These are phyloP conservation scores for Ditula angustiorana DNA, from an alignment of 2,888 invertebrate species.

Conservation along the genomic window DNA sequence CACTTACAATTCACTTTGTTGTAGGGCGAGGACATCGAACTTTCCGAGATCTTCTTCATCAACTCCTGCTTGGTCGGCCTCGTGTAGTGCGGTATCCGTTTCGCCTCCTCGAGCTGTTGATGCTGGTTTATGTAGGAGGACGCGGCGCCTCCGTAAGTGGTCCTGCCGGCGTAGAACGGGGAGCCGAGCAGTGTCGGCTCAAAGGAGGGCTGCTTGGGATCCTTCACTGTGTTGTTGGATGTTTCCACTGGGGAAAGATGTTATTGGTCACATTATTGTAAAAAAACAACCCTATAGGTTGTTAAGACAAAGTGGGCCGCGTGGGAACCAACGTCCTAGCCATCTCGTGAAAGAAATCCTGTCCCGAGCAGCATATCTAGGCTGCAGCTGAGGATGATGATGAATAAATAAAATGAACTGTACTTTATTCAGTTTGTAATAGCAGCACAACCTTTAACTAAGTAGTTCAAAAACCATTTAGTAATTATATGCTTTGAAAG, in stretches of 20 bases:
- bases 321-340: too few relatives aligned
- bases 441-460: too few relatives aligned
- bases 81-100: conserved; percentile 87
- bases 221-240: conserved; percentile 64
- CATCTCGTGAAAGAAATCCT: too few relatives aligned
- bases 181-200: conserved; percentile 76
- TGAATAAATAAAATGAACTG: too few relatives aligned
- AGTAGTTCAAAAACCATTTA: too few relatives aligned
- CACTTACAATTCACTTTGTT: conserved; percentile 28
- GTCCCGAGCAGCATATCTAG: too few relatives aligned
- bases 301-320: too few relatives aligned
- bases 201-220: conserved; percentile 68
- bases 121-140: conserved; percentile 83
- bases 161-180: conserved; percentile 91
- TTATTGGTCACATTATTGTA: neutral
- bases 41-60: conserved; percentile 39
- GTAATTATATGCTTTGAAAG: too few relatives aligned
- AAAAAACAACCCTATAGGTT: neutral
- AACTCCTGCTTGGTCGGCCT: conserved; percentile 46
- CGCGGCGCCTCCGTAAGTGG: conserved; percentile 90
- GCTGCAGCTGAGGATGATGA: too few relatives aligned
- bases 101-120: conserved; percentile 90
- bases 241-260: conserved; percentile 61
- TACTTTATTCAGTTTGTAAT: too few relatives aligned
- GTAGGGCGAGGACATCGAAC: conserved; percentile 1